phyloP scores from a whole-genome alignment of 2,113 vertebrate genomes.

The Cromileptes altivelis region DNA sequence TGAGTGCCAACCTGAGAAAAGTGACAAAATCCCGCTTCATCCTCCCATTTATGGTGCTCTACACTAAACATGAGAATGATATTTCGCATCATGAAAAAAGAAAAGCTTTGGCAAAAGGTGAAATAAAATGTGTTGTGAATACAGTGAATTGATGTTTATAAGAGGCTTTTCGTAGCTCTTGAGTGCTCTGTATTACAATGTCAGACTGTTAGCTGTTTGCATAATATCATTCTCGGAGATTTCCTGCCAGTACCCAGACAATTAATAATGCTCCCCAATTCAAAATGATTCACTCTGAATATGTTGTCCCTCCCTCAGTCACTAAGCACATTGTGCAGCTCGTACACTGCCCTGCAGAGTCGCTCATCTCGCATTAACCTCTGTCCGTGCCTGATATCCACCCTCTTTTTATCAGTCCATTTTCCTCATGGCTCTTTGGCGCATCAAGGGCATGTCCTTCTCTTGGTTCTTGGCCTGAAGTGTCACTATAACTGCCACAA shows the following conservation, averaged over 20 bases:
- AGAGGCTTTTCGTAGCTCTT: constrained; percentile 61
- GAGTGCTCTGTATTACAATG: constrained; percentile 40
- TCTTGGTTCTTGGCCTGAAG: constrained; percentile 57
- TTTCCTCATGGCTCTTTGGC: constrained; percentile 64
- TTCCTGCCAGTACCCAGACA: constrained; percentile 35
- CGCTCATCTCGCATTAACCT: constrained; percentile 70
- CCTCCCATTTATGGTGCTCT: constrained; percentile 69
- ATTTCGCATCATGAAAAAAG: constrained; percentile 61
- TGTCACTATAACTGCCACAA: constrained; percentile 43
- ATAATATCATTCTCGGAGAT: constrained; percentile 48
- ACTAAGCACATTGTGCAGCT: constrained; percentile 44
- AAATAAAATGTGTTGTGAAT: constrained; percentile 59
- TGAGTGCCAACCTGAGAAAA: constrained; percentile 73
- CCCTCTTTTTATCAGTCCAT: constrained; percentile 47
- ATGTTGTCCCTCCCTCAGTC: constrained; percentile 45
- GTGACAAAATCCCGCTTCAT: constrained; percentile 79
- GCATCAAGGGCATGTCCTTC: constrained; percentile 76
- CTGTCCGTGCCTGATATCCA: constrained; percentile 60
- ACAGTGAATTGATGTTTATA: constrained; percentile 63
- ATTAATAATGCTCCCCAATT: constrained; percentile 33
- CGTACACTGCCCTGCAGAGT: constrained; percentile 61
- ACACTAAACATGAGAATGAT: constrained; percentile 67
- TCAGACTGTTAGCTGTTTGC: constrained; percentile 38
- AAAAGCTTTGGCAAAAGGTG: constrained; percentile 58
- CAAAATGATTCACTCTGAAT: constrained; percentile 28